Evolutionary conservation across 2,113 vertebrate genomes (phyloP), one percentile per base, ranked within the genome.

Genomic region (Solenodon paradoxus): DNA sequence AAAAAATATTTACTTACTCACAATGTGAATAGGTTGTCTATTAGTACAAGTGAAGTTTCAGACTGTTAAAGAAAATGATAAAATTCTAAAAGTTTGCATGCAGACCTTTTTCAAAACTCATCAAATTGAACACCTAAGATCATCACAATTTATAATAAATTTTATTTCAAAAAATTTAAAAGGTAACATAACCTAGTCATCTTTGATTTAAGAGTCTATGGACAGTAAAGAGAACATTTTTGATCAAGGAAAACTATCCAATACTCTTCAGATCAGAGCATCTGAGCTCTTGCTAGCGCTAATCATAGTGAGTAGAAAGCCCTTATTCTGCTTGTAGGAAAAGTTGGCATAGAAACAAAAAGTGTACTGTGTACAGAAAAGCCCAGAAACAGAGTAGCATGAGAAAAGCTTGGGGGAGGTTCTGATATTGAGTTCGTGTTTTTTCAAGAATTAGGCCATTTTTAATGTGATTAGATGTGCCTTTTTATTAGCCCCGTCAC

Each of bases 61-160:
- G 57, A 97, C 94, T 95, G 92, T 96, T 93, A 93, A 97, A 97
- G 93, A 94, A 97, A 96, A 96, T 71, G 47, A 95, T 64, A 95
- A 90, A 69, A 83, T 92, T 96, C 92, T 95, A 55, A 96, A 96
- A 87, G 28, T 92, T 79, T 94, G 20, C 92, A 94, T 59, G 8
- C 77, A 84, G 22, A 78, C 24, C 72, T 30, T 61, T 93, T 7
- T 95, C 38, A 93, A 90, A 88, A 75, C 59, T 88, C 64, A 91
- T 68, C 47, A 92, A 64, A 94, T 13, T 77, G 63, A 92, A 94
- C 74, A 92, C 13, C 8, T 32, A 93, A 85, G 42, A 26, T 81
- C 55, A 81, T 42, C 72, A 61, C 35, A 55, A 30, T 72, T 90
- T 64, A 49, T 66, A 45, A 2, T 57, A 77, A 90, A 61, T 42